Base-by-base conservation (phyloP, 2,888 invertebrate species). In the Brachyptera risi region DNA sequence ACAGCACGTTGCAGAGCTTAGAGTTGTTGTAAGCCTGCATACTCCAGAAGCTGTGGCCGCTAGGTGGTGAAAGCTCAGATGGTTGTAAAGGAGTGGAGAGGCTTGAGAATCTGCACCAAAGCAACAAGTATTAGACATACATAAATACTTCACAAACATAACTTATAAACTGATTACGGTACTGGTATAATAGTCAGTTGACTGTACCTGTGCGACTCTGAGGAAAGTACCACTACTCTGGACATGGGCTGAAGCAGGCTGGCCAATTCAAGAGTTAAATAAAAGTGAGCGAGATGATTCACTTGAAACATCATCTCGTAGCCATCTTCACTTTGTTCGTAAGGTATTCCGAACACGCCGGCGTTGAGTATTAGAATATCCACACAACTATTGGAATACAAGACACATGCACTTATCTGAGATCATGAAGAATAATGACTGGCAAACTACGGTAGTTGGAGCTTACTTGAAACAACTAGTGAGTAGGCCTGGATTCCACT, bases 21-120 rank as follows among this genome's bases (percentile, higher is more conserved):
- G 90, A 65, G 76, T 92, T 86, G 71, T 95, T 95, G 74, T 96
- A 97, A 0, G 92, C 91, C 77, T 83, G 84, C 83, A 95, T 87
- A 60, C 87, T 81, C 78, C 87, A 87, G 74, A 87, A 96, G 63
- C 84, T 81, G 58, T 70, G 70, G 15, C 84, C 80, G 13, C 80
- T 78, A 0, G 84, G 79, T 54, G 90, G 88, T 2, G 91, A 88
- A 59, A 96, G 76, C 21, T 57, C 51, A 11, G 58, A 56, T 21
- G 58, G 40, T 21, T 61, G 56, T 15, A 63, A 23, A n/a, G 56
- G 58, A 26, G 31, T 72, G 37, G 76, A 78, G 58, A 86, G 70
- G 70, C 78, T 79, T 24, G 82, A 75, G 70, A 79, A 83, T 71
- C 84, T 78, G 66, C 61, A 50, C 17, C 5, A 31, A 31, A 31